A percentile compares a stretch with the other conserved stretches of the same genome.
These are phyloP conservation scores for Lepus townsendii DNA, from an alignment of 2,797 vertebrate species.

Conservation along the genomic window DNA sequence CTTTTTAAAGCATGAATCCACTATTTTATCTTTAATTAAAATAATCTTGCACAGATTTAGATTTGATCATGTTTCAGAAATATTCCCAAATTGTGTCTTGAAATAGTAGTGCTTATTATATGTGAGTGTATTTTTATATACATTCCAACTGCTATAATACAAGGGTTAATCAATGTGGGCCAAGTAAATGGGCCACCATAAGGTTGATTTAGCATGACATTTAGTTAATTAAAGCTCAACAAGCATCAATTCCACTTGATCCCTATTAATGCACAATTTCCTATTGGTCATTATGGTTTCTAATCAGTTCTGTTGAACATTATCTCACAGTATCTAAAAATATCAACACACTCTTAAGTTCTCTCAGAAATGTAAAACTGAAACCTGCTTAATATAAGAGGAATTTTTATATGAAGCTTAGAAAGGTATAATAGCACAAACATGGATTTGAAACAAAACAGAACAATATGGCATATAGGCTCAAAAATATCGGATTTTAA, in stretches of 20 bases:
- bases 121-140: neutral
- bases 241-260: neutral
- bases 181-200: neutral
- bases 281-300: neutral
- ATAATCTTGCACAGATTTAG: neutral
- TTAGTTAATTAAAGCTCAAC: neutral
- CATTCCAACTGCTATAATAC: neutral
- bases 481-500: neutral
- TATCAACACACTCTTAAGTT: neutral
- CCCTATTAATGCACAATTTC: neutral
- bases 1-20: neutral
- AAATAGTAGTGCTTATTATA: neutral
- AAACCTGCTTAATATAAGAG: neutral
- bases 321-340: neutral
- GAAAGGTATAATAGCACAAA: neutral
- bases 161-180: neutral
- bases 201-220: neutral
- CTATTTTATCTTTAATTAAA: conserved; percentile 10
- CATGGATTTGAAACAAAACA: neutral
- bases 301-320: neutral
- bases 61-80: neutral
- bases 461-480: neutral
- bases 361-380: neutral
- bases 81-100: neutral
- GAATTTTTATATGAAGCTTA: neutral